Percentiles rank a stretch among this genome's conserved stretches.
Conservation (phyloP, 2,797 vertebrate genomes). For the Notolepis coatsorum region DNA sequence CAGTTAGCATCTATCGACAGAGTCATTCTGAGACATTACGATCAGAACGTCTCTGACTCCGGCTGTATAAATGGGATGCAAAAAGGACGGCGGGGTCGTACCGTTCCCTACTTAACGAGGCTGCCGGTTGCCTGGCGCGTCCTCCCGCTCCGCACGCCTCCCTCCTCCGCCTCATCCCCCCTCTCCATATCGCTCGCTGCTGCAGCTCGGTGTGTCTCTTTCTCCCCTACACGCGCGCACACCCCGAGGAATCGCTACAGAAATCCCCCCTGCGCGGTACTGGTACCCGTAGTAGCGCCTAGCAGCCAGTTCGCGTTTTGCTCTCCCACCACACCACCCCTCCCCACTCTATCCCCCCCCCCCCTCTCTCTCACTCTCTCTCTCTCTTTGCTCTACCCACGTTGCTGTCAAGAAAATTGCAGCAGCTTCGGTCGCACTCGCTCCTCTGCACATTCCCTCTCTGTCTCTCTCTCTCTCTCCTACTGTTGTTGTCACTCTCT, state of each 20-base stretch:
- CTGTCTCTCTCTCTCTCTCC: conserved; percentile 42
- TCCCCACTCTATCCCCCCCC: conserved; percentile 62
- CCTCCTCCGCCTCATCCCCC: conserved; percentile 62
- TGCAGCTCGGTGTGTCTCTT: conserved; percentile 63
- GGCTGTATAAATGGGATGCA: conserved; percentile 57
- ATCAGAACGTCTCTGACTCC: conserved; percentile 44
- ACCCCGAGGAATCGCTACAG: conserved; percentile 61
- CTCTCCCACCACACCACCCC: conserved; percentile 15
- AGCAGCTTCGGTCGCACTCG: conserved; percentile 20
- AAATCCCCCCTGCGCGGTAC: conserved; percentile 40
- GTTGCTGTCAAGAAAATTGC: conserved; percentile 30
- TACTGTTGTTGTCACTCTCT: conserved; percentile 35
- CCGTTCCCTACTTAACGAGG: conserved; percentile 78
- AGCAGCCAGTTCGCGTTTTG: conserved; percentile 61
- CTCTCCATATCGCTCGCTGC: conserved; percentile 61
- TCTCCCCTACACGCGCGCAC: conserved; percentile 41
- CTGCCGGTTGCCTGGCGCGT: conserved; percentile 60
- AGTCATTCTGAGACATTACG: conserved; percentile 25
- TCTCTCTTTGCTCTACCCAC: not conserved
- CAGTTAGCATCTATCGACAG: conserved; percentile 12
- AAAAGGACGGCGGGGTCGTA: conserved; percentile 54
- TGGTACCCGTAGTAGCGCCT: conserved; percentile 68
- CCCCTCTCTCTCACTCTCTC: conserved; percentile 17
- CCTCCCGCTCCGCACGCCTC: conserved; percentile 69
- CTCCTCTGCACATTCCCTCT: not conserved